Conservation (phyloP, 2,797 vertebrate species). For the Crypturellus tataupa region DNA sequence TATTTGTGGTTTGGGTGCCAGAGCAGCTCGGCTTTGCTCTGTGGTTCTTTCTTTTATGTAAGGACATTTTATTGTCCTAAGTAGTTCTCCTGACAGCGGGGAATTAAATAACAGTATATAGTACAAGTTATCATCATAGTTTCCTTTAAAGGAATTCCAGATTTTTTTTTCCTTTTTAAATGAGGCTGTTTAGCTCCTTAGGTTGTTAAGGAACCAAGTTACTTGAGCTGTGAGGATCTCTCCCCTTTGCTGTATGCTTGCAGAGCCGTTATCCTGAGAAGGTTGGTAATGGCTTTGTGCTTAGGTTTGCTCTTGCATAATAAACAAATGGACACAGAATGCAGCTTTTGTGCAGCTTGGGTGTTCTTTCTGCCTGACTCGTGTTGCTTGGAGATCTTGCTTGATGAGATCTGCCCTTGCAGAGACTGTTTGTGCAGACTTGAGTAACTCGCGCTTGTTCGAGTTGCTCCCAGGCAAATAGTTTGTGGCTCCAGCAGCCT, state of each 20-base stretch:
- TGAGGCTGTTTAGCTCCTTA: background rate
- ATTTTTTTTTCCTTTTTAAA: background rate
- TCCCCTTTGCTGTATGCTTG: background rate
- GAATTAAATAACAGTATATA: slow-evolving; percentile 15
- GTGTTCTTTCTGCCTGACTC: background rate
- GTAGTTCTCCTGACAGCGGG: background rate
- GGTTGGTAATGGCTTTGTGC: background rate
- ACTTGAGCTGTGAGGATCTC: background rate
- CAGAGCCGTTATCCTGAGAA: background rate
- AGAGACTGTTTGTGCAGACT: background rate
- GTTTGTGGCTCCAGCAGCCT: too few species aligned
- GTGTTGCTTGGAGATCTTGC: background rate
- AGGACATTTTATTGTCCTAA: background rate
- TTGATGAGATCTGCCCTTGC: background rate
- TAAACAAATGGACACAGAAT: background rate
- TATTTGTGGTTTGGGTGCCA: background rate
- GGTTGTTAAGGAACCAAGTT: background rate
- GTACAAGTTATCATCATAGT: background rate
- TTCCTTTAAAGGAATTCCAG: background rate
- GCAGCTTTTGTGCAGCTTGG: background rate
- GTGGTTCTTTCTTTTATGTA: slow-evolving; percentile 5
- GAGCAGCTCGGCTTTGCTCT: background rate
- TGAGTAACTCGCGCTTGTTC: background rate
- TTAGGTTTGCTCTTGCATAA: background rate
- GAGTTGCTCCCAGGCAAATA: background rate